Evolutionary conservation across 2,797 vertebrate genomes (phyloP), one percentile per base, ranked within the genome.

Genomic region (Triplophysa yarkandensis): DNA sequence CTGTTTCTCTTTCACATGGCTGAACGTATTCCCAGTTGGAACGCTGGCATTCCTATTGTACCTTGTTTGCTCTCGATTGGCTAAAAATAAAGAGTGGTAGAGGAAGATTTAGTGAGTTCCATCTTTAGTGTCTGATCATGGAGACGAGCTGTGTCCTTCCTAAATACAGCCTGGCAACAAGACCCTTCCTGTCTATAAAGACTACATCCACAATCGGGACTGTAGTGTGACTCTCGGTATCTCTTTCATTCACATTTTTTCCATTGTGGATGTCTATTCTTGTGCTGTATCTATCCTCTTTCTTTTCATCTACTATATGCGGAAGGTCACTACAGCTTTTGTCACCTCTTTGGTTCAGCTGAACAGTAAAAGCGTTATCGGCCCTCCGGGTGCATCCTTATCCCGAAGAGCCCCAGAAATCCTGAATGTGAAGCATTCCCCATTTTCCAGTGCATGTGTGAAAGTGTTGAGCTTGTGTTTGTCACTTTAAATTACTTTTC

Each of bases 381-480:
- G 30, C 46, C 60, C 17, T n/a, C 25, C 11, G 36, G 28, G 36
- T 6, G 17, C 58, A 52, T 34, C 10, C 36, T 55, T 19, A 43
- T 63, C 27, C 62, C 21, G 68, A 13, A 44, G 36, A 34, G 19
- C 50, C 17, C 21, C 19, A 5, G 57, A 74, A 74, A 48, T 17
- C 55, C 65, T 25, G 16, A 65, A 32, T 64, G 14, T 55, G n/a
- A n/a, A 80, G 70, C 70, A 76, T 9, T 27, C 39, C 36, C 32
- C 55, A 5, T 55, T 19, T 82, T 85, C 44, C 7, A 39, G 71
- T 77, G 78, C 87, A 88, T 75, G 79, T 77, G 77, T 34, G 63
- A 30, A 77, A 86, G 90, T 89, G 86, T 91, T 34, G 63, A 46
- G 54, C 48, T 55, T 28, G 54, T 61, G 46, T 50, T 41, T 68